Evolutionary conservation across 2,888 invertebrate genomes (phyloP).

Genomic region (Automeris io): DNA sequence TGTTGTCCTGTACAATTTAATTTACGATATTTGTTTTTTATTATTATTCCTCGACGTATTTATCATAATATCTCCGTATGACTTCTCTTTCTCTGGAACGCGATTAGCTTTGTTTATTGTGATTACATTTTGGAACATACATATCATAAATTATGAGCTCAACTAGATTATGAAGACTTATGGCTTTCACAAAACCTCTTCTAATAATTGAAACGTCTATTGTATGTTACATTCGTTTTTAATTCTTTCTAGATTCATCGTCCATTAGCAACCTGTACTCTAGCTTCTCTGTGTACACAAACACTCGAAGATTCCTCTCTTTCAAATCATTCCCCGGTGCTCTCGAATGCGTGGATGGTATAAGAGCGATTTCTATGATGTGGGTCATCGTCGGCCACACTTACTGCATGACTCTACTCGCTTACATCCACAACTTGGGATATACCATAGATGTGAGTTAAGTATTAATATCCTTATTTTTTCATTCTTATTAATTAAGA

Average conservation of each 20-base stretch:
- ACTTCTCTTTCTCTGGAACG: no score
- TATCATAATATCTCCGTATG: no score
- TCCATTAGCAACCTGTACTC: conserved; percentile 26
- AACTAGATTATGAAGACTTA: background rate
- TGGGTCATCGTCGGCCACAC: conserved; percentile 69
- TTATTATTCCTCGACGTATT: no score
- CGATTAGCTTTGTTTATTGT: no score
- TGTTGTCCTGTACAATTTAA: no score
- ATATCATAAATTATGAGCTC: no score
- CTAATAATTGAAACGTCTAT: background rate
- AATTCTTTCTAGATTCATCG: conserved; percentile 33
- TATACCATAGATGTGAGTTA: conserved; percentile 28
- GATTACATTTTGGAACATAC: no score
- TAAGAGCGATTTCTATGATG: conserved; percentile 60
- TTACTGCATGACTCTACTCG: conserved; percentile 32
- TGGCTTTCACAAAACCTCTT: background rate
- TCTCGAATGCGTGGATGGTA: conserved; percentile 61
- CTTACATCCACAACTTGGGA: conserved; percentile 31
- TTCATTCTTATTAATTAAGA: background rate
- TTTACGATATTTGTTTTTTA: no score
- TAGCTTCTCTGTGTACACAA: conserved; percentile 51
- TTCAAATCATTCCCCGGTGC: conserved; percentile 41
- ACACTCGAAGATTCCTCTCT: conserved; percentile 49
- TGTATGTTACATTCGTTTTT: conserved; percentile 1
- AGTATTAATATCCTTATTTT: background rate